Base-by-base conservation (phyloP, 2,797 vertebrate genomes). In the Intellagama lesueurii region DNA sequence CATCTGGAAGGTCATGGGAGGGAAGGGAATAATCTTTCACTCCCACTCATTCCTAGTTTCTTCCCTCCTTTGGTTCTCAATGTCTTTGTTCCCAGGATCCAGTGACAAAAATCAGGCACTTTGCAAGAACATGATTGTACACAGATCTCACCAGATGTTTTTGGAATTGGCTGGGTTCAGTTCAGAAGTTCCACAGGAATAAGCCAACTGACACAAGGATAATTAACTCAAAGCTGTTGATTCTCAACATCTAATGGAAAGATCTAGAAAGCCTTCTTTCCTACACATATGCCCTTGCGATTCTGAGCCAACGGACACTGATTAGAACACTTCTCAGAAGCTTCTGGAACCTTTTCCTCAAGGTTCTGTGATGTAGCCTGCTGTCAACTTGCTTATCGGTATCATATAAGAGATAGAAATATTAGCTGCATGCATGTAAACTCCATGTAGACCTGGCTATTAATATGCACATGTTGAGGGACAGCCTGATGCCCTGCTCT, bases 261-360 rank as follows among this genome's bases (percentile, higher is more conserved):
- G 30, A 47, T 40, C n/a, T 68, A 47, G n/a, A 66, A 49, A 68
- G 17, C 66, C 3, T 80, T 32, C 17, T 52, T 85, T 60, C 40
- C 35, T 32, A 12, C 1, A 68, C 26, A 2, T 69, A 64, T 28
- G 66, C 79, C 19, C 70, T 83, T 78, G 35, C 7, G 87, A 49
- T 32, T 86, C 66, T 60, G 68, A 64, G 83, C 66, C 87, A 88
- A 86, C 72, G 3, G 90, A 82, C 83, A 16, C 70, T 81, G 70
- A 28, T 76, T 81, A 70, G 60, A 81, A 68, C 30, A 28, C 56
- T 9, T 26, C 22, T 9, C 30, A 47, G 79, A 91, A 91, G 47
- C 87, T 91, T 91, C 87, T 11, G n/a, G 87, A 91, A 91, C 26
- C 5, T 89, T 86, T 44, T 26, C 17, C 35, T 72, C 49, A 66